A percentile compares a stretch with the other conserved stretches of the same genome.
Evolutionary conservation across 2,797 vertebrate species (phyloP).

Genomic region (Muscicapa comitata): DNA sequence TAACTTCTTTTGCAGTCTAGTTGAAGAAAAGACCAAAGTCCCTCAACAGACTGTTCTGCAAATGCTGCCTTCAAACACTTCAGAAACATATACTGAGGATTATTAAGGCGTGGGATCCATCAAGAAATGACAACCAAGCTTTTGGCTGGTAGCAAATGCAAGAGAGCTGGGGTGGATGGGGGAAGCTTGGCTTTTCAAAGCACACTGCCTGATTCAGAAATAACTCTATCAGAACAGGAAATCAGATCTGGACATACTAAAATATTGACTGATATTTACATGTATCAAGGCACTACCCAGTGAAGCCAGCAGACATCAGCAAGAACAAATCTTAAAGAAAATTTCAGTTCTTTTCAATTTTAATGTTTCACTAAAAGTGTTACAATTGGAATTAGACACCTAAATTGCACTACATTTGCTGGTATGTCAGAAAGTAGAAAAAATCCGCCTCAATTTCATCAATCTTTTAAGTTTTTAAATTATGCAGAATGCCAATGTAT

Average conservation of each 20-base stretch:
- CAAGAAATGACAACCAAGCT: background rate
- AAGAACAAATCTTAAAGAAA: background rate
- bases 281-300: background rate
- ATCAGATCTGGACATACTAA: background rate
- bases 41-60: background rate
- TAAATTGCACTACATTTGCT: background rate
- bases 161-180: background rate
- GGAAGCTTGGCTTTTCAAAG: background rate
- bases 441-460: background rate
- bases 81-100: background rate
- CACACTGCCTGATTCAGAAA: background rate
- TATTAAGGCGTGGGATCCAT: background rate
- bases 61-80: background rate
- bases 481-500: background rate
- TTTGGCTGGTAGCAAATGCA: slow-evolving; percentile 8
- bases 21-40: background rate
- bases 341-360: background rate
- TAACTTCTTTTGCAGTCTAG: background rate
- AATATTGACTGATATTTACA: background rate
- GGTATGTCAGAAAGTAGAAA: background rate
- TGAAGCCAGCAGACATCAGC: background rate
- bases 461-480: background rate
- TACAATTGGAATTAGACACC: background rate
- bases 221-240: background rate
- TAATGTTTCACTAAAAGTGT: background rate